Evolutionary conservation across 1,140 invertebrate species (phyloP), one percentile per base, ranked within the genome.

Genomic region (Mactra quadrangularis): DNA sequence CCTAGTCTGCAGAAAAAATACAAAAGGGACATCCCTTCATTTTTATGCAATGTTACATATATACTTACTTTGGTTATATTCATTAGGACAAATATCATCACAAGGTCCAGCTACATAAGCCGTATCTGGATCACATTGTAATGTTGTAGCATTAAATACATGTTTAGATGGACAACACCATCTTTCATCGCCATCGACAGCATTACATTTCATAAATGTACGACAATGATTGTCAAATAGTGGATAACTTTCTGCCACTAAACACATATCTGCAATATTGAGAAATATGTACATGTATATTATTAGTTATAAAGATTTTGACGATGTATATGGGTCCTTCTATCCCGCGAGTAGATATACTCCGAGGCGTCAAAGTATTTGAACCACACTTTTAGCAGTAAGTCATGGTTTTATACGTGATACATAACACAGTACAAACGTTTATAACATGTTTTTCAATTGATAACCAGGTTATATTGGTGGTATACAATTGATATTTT

Each of bases 151-250:
- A 25, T 71, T 53, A 50, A 81, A 81, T 0, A 59, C 50, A 35
- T 47, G 33, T 2, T 57, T 35, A 22, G 77, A 59, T 3, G 77
- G 77, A 25, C 77, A 81, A 35, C 77, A 81, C 77, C 77, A 81
- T 9, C 77, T n/a, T 22, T 81, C 77, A 33, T 81, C 77, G 9
- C 66, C 64, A 17, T 70, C 50, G 1, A 68, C 19, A 3, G 64
- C 33, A 38, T 71, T 81, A 60, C 77, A 81, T 7, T 29, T 45
- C 77, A 81, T 81, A 53, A 70, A 81, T 6, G 77, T 81, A 27
- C 66, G 50, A 25, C 77, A 81, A 3, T 35, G 45, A 15, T 29
- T 38, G 41, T 81, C 77, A 2, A 47, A 6, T 17, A 81, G n/a
- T 2, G 50, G 19, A 29, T 81, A 71, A 15, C 19, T 71, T 25